Evolutionary conservation across 2,797 vertebrate species (phyloP).

Genomic region (Esox masquinongy): DNA sequence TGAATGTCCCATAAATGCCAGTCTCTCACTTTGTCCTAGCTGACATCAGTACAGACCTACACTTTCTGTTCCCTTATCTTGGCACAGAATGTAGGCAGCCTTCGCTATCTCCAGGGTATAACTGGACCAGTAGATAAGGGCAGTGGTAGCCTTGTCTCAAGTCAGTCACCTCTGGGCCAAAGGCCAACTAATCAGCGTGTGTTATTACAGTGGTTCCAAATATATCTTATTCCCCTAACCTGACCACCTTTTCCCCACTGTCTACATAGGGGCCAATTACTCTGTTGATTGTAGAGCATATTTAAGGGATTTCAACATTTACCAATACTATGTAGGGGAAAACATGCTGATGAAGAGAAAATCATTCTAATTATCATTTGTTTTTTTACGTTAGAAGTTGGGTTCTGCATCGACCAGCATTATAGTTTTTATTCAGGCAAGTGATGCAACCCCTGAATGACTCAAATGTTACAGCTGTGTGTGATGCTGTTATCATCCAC

Average conservation of each 20-base stretch:
- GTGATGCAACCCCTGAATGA: neutral
- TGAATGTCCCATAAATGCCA: neutral
- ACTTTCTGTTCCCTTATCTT: neutral
- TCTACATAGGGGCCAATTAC: neutral
- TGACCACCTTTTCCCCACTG: neutral
- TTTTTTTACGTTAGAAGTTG: neutral
- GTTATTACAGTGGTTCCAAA: neutral
- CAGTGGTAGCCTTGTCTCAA: neutral
- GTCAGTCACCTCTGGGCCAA: slow-evolving; percentile 16
- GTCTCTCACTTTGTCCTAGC: neutral
- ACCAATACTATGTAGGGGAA: too few species aligned
- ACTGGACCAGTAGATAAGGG: slow-evolving; percentile 15
- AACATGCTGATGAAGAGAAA: too few species aligned
- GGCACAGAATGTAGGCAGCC: neutral
- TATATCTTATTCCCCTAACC: neutral
- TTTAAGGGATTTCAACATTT: neutral
- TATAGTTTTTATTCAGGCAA: neutral
- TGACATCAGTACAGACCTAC: neutral
- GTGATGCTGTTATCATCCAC: slow-evolving; percentile 40
- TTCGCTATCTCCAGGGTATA: neutral
- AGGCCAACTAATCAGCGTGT: slow-evolving; percentile 15
- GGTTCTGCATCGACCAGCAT: neutral
- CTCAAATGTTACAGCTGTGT: neutral
- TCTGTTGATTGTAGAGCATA: neutral
- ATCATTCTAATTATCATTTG: neutral